These are phyloP conservation scores for Microctenopoma stevenorrisi DNA, from an alignment of 2,797 vertebrate genomes.

Conservation along the genomic window DNA sequence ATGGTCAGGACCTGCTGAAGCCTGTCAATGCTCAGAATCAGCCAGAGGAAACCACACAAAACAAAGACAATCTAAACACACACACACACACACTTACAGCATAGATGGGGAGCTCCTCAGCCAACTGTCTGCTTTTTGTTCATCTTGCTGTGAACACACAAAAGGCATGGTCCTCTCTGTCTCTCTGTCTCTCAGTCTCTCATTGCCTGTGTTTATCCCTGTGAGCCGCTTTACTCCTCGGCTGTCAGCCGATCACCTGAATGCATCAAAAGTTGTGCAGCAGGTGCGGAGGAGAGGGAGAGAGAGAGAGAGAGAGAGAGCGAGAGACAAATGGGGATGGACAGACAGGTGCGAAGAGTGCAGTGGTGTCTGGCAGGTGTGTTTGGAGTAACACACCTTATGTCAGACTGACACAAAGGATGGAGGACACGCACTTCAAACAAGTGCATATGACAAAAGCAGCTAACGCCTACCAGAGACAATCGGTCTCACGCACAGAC, in stretches of 20 bases:
- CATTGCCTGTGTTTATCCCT: not conserved
- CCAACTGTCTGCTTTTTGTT: constrained; percentile 25
- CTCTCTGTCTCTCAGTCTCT: constrained; percentile 4
- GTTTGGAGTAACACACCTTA: constrained; percentile 36
- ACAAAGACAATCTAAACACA: too few relatives aligned
- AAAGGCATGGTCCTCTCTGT: constrained; percentile 21
- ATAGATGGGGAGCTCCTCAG: constrained; percentile 36
- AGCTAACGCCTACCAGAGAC: constrained; percentile 12
- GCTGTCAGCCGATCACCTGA: constrained; percentile 19
- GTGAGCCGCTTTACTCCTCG: not conserved
- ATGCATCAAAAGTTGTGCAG: constrained; percentile 7
- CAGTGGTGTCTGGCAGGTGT: constrained; percentile 39
- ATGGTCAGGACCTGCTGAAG: not conserved
- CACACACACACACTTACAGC: constrained; percentile 43
- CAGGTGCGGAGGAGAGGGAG: constrained; percentile 41
- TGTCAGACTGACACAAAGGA: constrained; percentile 37
- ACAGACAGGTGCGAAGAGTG: constrained; percentile 33
- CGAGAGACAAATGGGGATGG: not conserved
- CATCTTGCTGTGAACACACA: constrained; percentile 15
- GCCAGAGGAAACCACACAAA: not conserved
- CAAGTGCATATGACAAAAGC: constrained; percentile 3
- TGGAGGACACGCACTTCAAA: constrained; percentile 15
- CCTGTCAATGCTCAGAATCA: not conserved
- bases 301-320: constrained; percentile 35
- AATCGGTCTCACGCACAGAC: not conserved